Base-by-base conservation (phyloP, 1,140 invertebrate genomes). In the Parasteatoda tepidariorum region DNA sequence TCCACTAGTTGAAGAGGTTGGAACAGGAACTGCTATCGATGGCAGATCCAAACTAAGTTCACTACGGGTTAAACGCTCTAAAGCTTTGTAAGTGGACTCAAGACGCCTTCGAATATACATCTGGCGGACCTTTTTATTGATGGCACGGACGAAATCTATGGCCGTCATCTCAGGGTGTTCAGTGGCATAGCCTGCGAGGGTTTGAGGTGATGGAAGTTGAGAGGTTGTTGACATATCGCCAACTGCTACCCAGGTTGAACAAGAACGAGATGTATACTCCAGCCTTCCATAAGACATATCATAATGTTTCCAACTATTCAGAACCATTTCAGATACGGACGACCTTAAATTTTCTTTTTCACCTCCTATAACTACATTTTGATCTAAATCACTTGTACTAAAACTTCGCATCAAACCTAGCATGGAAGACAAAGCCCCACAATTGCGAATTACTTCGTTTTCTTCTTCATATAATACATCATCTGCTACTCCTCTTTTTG, bases 201-300 rank as follows among this genome's bases (percentile, higher is more conserved):
- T 92, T 84, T 94, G 93, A 0, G 93, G 93, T 48, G 93, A 94
- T 3, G 93, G 93, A 74, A 94, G 87, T 86, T 94, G 93, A 0
- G 93, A 93, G 0, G 92, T 93, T 22, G 92, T 92, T 2, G 92
- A 91, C 2, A 93, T 89, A 85, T 94, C 93, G 1, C 93, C 93
- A 0, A 94, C 93, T 2, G 94, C 94, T 0, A 95, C 95, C 94
- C 95, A 96, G 0, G 94, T 96, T 71, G 94, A 95, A 88, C 94
- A 95, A 0, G 94, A 95, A 0, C 95, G 91, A 0, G 94, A 95
- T 0, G 93, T 92, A 30, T 93, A 92, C 81, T 93, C 93, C 31
- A 94, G 88, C 30, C 70, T 55, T 1, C 79, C 66, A 62, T 83
- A 67, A 4, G 67, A 75, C 64, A 85, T 81, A 38, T 78, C 67